Evolutionary conservation across 2,797 vertebrate species (phyloP), one percentile per base, ranked within the genome.

Genomic region (Poeciliopsis paucimaculata): DNA sequence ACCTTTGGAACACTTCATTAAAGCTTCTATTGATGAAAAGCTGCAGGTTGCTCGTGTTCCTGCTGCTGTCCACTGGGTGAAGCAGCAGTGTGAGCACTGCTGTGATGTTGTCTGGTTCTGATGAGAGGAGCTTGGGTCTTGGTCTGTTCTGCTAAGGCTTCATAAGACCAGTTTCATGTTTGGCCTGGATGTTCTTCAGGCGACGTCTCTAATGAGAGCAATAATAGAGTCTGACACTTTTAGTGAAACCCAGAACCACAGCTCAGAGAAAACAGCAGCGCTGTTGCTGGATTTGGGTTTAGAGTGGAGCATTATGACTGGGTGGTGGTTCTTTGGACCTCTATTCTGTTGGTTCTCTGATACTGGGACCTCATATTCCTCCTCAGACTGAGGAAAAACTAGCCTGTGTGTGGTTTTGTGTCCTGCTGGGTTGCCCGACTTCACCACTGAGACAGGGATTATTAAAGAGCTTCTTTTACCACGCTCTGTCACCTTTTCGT

Each of bases 201-300:
- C n/a, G 31, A 76, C 73, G 81, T 74, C 82, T 90, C 87, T 94
- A 96, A 95, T 94, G 93, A 95, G 93, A 64, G 88, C 62, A 2
- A 84, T 94, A 87, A 95, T 93, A 81, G 83, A 90, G 89, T 90
- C 90, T 93, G 94, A 95, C 94, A 94, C 92, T 94, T 96, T 95
- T 94, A 94, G 88, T 90, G 90, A n/a, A 55, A 55, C 23, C 18
- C 55, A 87, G 77, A 73, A 51, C 18, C 62, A 78, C 57, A 80
- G 66, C 62, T 77, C 84, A 78, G 75, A 89, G 31, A 75, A 49
- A 57, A 41, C 57, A 75, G 36, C 36, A 26, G 73, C 77, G 83
- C 78, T 85, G 84, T 79, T 85, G 75, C 81, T 57, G 64, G 0
- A 3, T 87, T 82, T 82, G 73, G 46, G 83, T 91, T 87, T 87